phyloP scores from a whole-genome alignment of 2,888 invertebrate genomes.

The Sturmia bella region DNA sequence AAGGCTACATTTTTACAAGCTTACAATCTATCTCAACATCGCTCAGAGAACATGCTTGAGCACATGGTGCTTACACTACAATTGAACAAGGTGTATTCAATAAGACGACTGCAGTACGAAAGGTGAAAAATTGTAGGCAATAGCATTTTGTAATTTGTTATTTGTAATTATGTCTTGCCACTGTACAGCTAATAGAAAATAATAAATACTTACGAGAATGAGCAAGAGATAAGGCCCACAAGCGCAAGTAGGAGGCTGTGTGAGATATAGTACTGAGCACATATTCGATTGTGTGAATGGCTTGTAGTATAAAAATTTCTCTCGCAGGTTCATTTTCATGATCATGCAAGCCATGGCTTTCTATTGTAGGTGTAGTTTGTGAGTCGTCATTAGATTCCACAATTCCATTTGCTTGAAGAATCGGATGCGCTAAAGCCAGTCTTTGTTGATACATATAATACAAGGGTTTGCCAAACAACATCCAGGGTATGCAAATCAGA shows the following conservation, averaged over 20 bases:
- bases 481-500: conserved; percentile 94
- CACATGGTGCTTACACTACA: too few relatives aligned
- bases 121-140: too few relatives aligned
- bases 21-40: too few relatives aligned
- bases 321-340: conserved; percentile 86
- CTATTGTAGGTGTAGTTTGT: conserved; percentile 43
- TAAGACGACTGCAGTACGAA: too few relatives aligned
- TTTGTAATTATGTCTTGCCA: too few relatives aligned
- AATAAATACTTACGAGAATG: conserved; percentile 89
- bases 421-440: conserved; percentile 69
- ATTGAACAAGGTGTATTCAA: too few relatives aligned
- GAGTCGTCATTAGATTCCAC: conserved; percentile 6
- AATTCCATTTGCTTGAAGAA: conserved; percentile 39
- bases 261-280: conserved; percentile 97
- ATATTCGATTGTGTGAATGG: conserved; percentile 98
- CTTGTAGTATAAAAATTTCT: conserved; percentile 95
- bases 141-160: too few relatives aligned
- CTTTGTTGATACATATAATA: conserved; percentile 85
- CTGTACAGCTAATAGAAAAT: neutral
- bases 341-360: conserved; percentile 79
- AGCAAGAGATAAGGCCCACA: conserved; percentile 98
- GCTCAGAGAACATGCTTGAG: too few relatives aligned
- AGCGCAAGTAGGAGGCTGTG: conserved; percentile 96
- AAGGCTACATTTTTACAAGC: too few relatives aligned
- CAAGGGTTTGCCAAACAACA: conserved; percentile 95